These are phyloP conservation scores for Aphelenchoides bicaudatus DNA, from an alignment of 2,888 invertebrate species.

Conservation along the genomic window DNA sequence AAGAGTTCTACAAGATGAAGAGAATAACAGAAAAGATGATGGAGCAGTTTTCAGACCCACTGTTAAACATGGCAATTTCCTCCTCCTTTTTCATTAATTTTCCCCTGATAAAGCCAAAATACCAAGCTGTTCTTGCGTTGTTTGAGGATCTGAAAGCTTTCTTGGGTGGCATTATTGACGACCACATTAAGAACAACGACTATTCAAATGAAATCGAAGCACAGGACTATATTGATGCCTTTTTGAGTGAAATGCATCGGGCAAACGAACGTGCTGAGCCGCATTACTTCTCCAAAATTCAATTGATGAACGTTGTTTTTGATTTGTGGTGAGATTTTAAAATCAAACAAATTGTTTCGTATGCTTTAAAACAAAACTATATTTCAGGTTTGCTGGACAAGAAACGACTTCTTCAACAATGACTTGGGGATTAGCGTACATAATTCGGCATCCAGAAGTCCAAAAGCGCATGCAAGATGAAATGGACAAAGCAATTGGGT, in stretches of 20 bases:
- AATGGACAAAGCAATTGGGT: slow-evolving; percentile 31
- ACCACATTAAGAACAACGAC: slow-evolving; percentile 7
- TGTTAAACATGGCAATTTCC: not conserved
- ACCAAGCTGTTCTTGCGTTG: not conserved
- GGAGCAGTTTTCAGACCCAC: not conserved
- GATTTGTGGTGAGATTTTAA: slow-evolving; percentile 11
- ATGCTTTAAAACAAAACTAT: not conserved
- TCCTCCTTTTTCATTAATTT: not conserved
- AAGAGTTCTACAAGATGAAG: slow-evolving; percentile 15
- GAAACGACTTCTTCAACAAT: slow-evolving; percentile 21
- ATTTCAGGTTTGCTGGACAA: slow-evolving; percentile 23
- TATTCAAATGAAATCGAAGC: not conserved
- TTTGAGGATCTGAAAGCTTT: slow-evolving; percentile 6
- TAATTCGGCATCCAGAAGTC: slow-evolving; percentile 21
- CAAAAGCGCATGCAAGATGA: slow-evolving; percentile 36
- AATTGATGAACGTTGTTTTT: slow-evolving; percentile 1
- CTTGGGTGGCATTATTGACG: not conserved
- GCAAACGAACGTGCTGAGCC: not conserved
- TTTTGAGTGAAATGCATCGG: not conserved
- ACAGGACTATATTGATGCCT: slow-evolving; percentile 12
- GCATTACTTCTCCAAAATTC: not conserved
- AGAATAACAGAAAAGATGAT: slow-evolving; percentile 1
- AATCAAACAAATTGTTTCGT: not conserved
- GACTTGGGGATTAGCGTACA: slow-evolving; percentile 16
- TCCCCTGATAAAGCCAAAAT: not conserved